Conservation (phyloP, 2,797 vertebrate genomes). For the Oreochromis grahami region DNA sequence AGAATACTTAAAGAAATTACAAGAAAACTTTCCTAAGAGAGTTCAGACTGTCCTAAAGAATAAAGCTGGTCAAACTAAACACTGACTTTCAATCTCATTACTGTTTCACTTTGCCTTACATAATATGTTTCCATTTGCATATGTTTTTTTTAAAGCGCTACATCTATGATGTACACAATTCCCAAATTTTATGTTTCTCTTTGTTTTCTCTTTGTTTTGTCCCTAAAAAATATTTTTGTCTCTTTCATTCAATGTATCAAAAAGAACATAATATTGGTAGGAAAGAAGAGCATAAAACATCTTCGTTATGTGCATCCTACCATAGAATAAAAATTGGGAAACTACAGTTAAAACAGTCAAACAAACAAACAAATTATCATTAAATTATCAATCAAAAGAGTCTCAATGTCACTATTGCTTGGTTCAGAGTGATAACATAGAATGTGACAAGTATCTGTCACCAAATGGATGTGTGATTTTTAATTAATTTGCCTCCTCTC, state of each 20-base stretch:
- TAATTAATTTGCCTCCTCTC: constrained; percentile 20
- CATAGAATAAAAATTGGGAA: background rate
- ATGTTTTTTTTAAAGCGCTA: background rate
- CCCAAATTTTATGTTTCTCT: background rate
- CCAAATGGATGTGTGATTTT: constrained; percentile 30
- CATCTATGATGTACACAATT: background rate
- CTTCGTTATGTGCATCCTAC: background rate
- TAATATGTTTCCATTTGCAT: background rate
- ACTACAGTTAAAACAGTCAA: background rate
- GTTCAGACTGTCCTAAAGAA: background rate
- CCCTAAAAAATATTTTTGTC: background rate
- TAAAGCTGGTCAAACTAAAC: background rate
- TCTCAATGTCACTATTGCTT: background rate
- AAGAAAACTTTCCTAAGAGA: background rate
- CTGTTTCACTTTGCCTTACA: background rate
- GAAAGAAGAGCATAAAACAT: background rate
- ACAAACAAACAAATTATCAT: background rate
- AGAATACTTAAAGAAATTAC: background rate
- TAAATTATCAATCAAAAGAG: background rate
- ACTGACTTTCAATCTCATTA: background rate
- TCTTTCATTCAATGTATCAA: background rate
- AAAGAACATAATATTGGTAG: background rate
- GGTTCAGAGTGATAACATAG: background rate
- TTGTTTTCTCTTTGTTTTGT: background rate
- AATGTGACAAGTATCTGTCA: background rate